phyloP scores from a whole-genome alignment of 2,113 vertebrate genomes.

The Corythaeola cristata region DNA sequence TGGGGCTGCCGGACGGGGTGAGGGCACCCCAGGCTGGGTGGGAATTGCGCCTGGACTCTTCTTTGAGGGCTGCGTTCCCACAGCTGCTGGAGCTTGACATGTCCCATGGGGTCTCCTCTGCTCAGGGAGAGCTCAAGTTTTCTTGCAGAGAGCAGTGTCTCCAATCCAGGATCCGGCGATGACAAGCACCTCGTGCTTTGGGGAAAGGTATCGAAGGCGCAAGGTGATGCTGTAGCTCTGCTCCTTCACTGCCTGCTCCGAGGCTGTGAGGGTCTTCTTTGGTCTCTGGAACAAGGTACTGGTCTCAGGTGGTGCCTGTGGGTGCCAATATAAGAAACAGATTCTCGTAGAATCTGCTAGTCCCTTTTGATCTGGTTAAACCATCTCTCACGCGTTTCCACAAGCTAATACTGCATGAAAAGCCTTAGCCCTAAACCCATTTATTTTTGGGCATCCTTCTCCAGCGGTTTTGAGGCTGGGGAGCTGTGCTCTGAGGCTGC shows the following conservation, averaged over 20 bases:
- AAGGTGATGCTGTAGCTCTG: background rate
- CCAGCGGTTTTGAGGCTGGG: background rate
- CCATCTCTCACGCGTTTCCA: background rate
- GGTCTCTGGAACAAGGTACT: background rate
- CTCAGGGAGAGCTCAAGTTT: background rate
- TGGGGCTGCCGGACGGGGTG: background rate
- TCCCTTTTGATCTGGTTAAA: background rate
- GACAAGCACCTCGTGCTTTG: background rate
- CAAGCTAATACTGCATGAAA: background rate
- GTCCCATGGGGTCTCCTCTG: background rate
- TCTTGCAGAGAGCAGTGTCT: background rate
- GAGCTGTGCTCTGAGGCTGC: background rate
- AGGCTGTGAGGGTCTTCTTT: background rate
- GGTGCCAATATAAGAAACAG: background rate
- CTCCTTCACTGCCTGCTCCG: background rate
- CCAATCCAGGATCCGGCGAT: rapidly evolving
- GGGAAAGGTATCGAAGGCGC: rapidly evolving
- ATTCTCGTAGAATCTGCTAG: background rate
- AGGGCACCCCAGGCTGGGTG: background rate
- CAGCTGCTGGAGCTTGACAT: background rate
- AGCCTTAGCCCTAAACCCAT: background rate
- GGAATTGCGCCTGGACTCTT: background rate
- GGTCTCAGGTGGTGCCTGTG: background rate
- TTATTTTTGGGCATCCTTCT: background rate
- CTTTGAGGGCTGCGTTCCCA: background rate